These are phyloP conservation scores for Cassiopea andromeda DNA, from an alignment of 30 jellyfish, hydroid and myxozoan genomes.

Conservation along the genomic window DNA sequence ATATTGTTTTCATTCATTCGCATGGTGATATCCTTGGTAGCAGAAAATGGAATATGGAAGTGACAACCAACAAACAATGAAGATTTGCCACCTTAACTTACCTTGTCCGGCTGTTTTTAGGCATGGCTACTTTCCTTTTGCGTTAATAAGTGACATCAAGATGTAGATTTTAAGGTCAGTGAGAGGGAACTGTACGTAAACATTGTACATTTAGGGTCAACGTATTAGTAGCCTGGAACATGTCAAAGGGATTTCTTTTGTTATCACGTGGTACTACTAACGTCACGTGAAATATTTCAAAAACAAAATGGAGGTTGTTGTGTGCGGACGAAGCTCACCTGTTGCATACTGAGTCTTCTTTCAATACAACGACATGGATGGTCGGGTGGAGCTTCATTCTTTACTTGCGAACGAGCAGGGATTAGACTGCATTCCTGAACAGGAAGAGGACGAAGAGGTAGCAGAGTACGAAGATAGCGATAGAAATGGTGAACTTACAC, in stretches of 20 bases:
- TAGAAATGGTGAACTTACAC: conserved; percentile 68
- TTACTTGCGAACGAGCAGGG: conserved; percentile 74
- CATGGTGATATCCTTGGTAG: no score
- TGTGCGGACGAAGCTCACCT: conserved; percentile 66
- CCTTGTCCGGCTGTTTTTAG: no score
- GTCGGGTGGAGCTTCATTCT: conserved; percentile 62
- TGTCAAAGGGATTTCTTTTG: conserved; percentile 54
- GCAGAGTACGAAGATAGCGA: conserved; percentile 38
- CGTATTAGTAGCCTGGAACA: conserved; percentile 4
- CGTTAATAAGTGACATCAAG: no score
- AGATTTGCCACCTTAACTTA: no score
- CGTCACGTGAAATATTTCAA: conserved; percentile 58
- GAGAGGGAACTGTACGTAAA: no score
- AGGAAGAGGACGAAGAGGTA: conserved; percentile 65
- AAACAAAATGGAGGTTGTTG: conserved; percentile 65
- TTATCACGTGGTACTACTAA: conserved; percentile 66
- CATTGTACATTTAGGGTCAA: neutral
- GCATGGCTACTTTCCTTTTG: no score
- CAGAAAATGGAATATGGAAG: no score
- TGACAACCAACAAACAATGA: no score
- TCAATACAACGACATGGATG: conserved; percentile 32
- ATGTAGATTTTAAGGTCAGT: no score
- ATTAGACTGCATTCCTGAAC: conserved; percentile 66
- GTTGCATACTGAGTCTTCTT: conserved; percentile 11
- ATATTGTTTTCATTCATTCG: no score